These are phyloP conservation scores for Oncorhynchus clarkii DNA, from an alignment of 2,113 vertebrate genomes.

Conservation along the genomic window DNA sequence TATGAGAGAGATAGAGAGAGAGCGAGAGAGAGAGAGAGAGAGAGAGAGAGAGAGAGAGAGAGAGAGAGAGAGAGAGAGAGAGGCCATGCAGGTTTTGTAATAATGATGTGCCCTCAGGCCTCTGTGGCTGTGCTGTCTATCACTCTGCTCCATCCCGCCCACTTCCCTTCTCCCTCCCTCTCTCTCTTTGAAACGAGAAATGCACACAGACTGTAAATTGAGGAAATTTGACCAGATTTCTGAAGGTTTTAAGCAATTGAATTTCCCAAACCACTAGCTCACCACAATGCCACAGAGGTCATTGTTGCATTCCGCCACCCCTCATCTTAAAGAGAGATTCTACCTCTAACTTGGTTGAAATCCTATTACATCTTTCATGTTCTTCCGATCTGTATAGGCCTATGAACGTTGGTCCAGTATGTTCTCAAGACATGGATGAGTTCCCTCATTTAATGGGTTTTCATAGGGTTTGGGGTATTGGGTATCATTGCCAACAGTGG, in stretches of 20 bases:
- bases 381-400: not conserved
- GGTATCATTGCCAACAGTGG: constrained; percentile 49
- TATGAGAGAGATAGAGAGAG: too few relatives aligned
- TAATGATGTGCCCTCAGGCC: constrained; percentile 73
- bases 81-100: constrained; percentile 44
- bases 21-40: not conserved
- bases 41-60: constrained; percentile 10
- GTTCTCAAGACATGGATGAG: not conserved
- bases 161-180: constrained; percentile 1
- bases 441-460: not conserved
- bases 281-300: not conserved
- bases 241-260: too few relatives aligned
- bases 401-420: not conserved
- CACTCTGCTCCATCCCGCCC: constrained; percentile 6
- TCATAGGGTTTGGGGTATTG: not conserved
- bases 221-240: too few relatives aligned
- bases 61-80: not conserved
- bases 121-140: constrained; percentile 10
- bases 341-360: too few relatives aligned
- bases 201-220: too few relatives aligned
- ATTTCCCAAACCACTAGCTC: too few relatives aligned
- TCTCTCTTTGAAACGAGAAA: constrained; percentile 3
- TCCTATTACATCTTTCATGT: not conserved
- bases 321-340: not conserved
- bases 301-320: constrained; percentile 14